Evolutionary conservation across 23 tunicate genomes (phyloP), one percentile per base, ranked within the genome.

Genomic region (Halocynthia roretzi): DNA sequence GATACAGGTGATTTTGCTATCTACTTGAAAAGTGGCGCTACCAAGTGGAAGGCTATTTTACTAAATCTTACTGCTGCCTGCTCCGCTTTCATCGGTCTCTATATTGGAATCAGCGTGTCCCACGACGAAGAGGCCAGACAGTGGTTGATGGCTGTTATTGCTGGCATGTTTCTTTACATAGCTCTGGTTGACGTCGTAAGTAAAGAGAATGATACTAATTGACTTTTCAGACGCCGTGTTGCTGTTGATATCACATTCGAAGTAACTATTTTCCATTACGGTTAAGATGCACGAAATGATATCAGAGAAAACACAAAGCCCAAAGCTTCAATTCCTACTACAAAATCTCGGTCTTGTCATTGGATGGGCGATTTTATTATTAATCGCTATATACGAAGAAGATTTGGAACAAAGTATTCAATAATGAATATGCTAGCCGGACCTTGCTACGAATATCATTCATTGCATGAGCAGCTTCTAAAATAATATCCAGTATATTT

Each of bases 1-100:
- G 64, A 15, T n/a, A 15, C 64, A 91, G 97, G 94, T 21, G 98
- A 94, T 57, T 94, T 94, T 76, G 98, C 94, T 6, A 94, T 94
- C 19, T 94, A 94, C 76, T 52, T 93, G 80, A 72, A 74, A 22
- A 93, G 86, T 63, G 98, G 94, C 15, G 52, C 80, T 4, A 10
- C 86, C 10, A 94, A 83, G 62, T 83, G 94, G 82, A 80, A 77
- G 71, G 98, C 98, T 8, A 22, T 94, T 18, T 20, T 77, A 7
- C 51, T 83, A 15, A 94, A 94, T 56, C 84, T 94, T 75, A 10
- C 54, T 7, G 87, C 98, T 11, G 98, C 98, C 15, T 94, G 98
- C 64, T 83, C 76, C 60, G 54, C 61, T 23, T 94, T 80, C 69
- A 70, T 87, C 60, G 98, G 98, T 6, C 83, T 94, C 8, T 94